phyloP scores from a whole-genome alignment of 2,888 invertebrate species.

The Oscheius sp. region DNA sequence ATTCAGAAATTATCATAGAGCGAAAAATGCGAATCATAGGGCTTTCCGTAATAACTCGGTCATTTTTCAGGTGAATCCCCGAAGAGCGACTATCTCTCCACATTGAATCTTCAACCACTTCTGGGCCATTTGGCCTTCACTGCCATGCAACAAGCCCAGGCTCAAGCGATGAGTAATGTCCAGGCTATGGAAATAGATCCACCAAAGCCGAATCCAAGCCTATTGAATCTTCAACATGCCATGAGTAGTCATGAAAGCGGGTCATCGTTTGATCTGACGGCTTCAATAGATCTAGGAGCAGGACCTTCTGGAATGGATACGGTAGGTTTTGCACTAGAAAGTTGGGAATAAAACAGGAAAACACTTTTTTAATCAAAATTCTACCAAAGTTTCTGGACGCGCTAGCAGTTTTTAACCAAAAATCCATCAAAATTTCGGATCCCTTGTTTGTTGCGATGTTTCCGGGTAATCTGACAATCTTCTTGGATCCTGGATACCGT shows the following conservation, averaged over 20 bases:
- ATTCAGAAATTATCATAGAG: no score
- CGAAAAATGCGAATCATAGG: neutral
- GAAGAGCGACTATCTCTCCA: conserved; percentile 37
- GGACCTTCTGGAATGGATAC: conserved; percentile 30
- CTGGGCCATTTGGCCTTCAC: conserved; percentile 43
- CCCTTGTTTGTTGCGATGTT: no score
- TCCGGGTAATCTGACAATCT: no score
- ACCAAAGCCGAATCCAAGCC: conserved; percentile 24
- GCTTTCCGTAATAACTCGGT: neutral
- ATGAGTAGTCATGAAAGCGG: conserved; percentile 33
- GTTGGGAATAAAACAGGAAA: neutral
- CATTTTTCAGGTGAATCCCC: conserved; percentile 49
- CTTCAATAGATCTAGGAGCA: conserved; percentile 28
- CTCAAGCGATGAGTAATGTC: neutral
- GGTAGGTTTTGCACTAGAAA: conserved; percentile 18
- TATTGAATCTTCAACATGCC: conserved; percentile 12
- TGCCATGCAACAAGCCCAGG: conserved; percentile 35
- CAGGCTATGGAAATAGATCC: conserved; percentile 32
- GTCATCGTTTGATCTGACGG: conserved; percentile 27
- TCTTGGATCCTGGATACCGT: no score
- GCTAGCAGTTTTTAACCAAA: no score
- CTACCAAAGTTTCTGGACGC: no score
- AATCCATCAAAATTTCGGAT: no score
- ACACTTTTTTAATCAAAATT: neutral
- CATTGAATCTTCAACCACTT: conserved; percentile 36